Evolutionary conservation across 2,888 invertebrate genomes (phyloP).

Genomic region (Odontocolon sp.): DNA sequence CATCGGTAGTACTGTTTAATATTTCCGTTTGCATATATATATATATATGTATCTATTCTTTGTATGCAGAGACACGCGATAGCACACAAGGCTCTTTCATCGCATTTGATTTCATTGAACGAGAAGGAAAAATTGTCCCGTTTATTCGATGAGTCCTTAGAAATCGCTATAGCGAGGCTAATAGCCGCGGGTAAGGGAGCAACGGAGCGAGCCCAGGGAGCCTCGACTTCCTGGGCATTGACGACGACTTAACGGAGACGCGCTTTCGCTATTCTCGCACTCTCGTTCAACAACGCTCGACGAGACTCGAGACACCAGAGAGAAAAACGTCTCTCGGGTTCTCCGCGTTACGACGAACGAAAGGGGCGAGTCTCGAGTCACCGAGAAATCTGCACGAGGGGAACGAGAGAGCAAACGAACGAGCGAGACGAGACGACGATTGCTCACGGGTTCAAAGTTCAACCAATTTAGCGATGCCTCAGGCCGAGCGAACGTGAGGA

Average conservation of each 20-base stretch:
- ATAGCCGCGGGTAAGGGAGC: slow-evolving; percentile 2
- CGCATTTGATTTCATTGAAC: slow-evolving; percentile 51
- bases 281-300: slow-evolving; percentile 30
- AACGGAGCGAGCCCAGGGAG: slow-evolving; percentile 9
- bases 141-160: slow-evolving; percentile 48
- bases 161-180: slow-evolving; percentile 30
- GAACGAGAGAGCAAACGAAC: slow-evolving; percentile 29
- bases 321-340: slow-evolving; percentile 8
- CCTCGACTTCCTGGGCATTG: slow-evolving; percentile 62
- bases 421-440: slow-evolving; percentile 66
- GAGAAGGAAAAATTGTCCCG: slow-evolving; percentile 38
- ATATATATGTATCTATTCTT: neutral
- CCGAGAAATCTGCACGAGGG: neutral
- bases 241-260: slow-evolving; percentile 52
- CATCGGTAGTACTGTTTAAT: too few species aligned
- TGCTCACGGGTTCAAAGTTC: slow-evolving; percentile 74
- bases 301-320: neutral
- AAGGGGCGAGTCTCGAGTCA: slow-evolving; percentile 15
- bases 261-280: slow-evolving; percentile 33
- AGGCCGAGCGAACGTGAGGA: slow-evolving; percentile 28
- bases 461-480: slow-evolving; percentile 68
- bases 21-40: too few species aligned
- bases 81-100: slow-evolving; percentile 8
- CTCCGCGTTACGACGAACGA: slow-evolving; percentile 37
- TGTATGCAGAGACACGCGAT: slow-evolving; percentile 8